phyloP scores from a whole-genome alignment of 2,113 vertebrate species.

The Fukomys damarensis region DNA sequence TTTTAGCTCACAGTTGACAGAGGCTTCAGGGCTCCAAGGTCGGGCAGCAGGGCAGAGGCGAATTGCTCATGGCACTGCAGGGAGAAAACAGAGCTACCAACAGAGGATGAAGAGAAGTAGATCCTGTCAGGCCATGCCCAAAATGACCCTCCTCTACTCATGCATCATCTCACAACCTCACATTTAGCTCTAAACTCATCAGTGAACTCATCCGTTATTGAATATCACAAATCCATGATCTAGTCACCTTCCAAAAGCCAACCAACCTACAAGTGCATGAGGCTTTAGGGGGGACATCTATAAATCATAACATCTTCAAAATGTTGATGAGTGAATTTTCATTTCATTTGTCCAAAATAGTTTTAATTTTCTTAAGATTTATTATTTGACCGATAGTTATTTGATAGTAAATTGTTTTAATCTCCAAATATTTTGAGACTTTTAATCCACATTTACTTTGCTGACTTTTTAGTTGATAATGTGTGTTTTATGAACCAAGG shows the following conservation, averaged over 20 bases:
- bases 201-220: too few species aligned
- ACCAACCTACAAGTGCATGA: not conserved
- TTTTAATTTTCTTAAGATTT: not conserved
- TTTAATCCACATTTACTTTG: not conserved
- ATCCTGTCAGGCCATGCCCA: not conserved
- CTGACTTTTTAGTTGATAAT: not conserved
- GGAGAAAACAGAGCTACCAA: not conserved
- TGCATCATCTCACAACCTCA: not conserved
- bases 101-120: not conserved
- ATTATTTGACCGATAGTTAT: not conserved
- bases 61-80: not conserved
- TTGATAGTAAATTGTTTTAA: not conserved
- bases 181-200: too few species aligned
- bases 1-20: too few species aligned
- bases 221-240: too few species aligned
- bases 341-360: not conserved
- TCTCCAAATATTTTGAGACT: not conserved
- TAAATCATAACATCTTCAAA: not conserved
- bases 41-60: not conserved
- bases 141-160: not conserved
- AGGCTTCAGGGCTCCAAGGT: not conserved
- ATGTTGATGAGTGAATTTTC: not conserved
- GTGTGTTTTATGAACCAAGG: not conserved
- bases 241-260: too few species aligned
- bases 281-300: not conserved